A percentile compares a stretch with the other conserved stretches of the same genome.
Evolutionary conservation across 1,140 invertebrate species (phyloP).

Genomic region (Vanessa atalanta): DNA sequence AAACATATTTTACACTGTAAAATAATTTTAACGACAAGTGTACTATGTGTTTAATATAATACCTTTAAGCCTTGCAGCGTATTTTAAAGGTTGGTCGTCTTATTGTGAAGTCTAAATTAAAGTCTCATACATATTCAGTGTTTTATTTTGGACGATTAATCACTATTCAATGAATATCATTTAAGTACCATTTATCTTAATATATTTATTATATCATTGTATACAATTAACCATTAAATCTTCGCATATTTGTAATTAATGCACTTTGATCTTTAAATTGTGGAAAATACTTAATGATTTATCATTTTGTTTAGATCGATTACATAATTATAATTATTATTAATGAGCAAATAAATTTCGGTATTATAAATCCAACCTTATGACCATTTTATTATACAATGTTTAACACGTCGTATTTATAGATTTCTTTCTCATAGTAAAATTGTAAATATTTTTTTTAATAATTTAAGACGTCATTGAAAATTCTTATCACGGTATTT

Average conservation of each 20-base stretch:
- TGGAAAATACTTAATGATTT: neutral
- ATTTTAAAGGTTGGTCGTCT: conserved; percentile 22
- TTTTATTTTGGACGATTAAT: conserved; percentile 25
- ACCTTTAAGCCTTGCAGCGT: neutral
- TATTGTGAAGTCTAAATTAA: conserved; percentile 23
- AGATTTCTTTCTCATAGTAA: neutral
- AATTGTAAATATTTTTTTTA: neutral
- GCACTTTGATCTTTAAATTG: neutral
- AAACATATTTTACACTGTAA: neutral
- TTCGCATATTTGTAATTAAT: neutral
- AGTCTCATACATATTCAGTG: conserved; percentile 32
- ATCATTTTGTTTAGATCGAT: neutral
- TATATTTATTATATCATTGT: conserved; percentile 10
- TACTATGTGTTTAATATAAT: conserved; percentile 3
- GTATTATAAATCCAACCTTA: no score
- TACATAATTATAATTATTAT: conserved; percentile 21
- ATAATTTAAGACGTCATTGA: no score
- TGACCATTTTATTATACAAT: no score
- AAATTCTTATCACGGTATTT: neutral
- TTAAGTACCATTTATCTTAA: neutral
- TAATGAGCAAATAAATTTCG: conserved; percentile 23
- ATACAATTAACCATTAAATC: neutral
- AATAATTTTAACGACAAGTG: conserved; percentile 10
- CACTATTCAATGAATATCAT: conserved; percentile 13
- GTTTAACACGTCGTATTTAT: neutral